phyloP scores from a whole-genome alignment of 2,113 vertebrate genomes.

The Eurystomus gularis region DNA sequence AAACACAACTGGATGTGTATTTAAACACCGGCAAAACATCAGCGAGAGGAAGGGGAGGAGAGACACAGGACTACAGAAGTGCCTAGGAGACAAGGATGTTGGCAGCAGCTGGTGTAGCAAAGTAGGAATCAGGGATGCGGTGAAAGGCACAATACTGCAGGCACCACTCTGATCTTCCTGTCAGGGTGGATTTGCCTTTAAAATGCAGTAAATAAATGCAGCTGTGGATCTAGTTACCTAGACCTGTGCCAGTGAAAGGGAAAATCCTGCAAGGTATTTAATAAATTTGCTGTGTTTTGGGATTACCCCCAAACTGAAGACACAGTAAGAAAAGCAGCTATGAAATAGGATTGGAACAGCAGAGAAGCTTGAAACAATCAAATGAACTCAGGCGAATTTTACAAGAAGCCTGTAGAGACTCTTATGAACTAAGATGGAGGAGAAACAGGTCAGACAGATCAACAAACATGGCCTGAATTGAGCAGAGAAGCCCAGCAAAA shows the following conservation, averaged over 20 bases:
- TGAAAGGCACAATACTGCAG: neutral
- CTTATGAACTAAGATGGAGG: neutral
- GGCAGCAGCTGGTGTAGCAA: neutral
- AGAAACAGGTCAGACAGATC: neutral
- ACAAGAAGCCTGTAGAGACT: neutral
- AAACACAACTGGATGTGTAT: neutral
- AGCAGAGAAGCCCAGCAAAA: neutral
- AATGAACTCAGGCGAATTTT: neutral
- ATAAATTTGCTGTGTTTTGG: neutral
- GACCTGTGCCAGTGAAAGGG: neutral
- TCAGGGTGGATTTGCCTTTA: neutral
- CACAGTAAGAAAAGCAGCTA: neutral
- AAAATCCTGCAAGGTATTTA: neutral
- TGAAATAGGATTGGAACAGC: neutral
- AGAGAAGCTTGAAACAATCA: neutral
- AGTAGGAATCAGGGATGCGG: neutral
- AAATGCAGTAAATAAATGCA: neutral
- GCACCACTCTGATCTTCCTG: neutral
- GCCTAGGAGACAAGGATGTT: neutral
- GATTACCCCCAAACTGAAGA: neutral
- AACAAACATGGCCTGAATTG: neutral
- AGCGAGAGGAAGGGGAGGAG: neutral
- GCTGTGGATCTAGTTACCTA: neutral
- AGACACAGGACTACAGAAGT: neutral
- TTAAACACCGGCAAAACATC: neutral